These are phyloP conservation scores for Dolichomitus sp. DNA, from an alignment of 2,888 invertebrate genomes.

Conservation along the genomic window DNA sequence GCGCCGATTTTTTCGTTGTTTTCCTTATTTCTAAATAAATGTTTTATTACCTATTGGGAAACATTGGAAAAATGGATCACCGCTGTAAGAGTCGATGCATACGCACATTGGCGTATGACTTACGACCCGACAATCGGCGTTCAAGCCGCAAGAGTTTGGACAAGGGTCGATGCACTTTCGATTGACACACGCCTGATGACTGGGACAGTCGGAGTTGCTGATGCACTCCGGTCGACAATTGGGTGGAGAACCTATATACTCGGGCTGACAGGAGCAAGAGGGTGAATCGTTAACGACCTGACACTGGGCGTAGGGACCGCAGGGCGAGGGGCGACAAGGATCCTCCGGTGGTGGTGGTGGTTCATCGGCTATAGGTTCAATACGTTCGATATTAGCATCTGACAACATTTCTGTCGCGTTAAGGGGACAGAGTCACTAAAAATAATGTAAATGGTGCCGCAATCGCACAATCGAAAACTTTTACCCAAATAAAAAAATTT, in stretches of 20 bases:
- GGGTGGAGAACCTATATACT: slow-evolving; percentile 91
- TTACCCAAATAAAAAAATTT: no score
- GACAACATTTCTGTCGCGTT: neutral
- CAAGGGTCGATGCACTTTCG: slow-evolving; percentile 93
- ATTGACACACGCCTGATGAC: slow-evolving; percentile 91
- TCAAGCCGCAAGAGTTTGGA: slow-evolving; percentile 90
- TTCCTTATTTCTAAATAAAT: neutral
- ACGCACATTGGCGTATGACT: slow-evolving; percentile 92
- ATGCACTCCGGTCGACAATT: slow-evolving; percentile 93
- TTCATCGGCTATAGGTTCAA: slow-evolving; percentile 51
- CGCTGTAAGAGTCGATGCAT: slow-evolving; percentile 87
- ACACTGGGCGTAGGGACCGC: slow-evolving; percentile 89
- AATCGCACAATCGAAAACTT: no score
- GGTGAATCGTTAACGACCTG: slow-evolving; percentile 88
- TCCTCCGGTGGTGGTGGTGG: slow-evolving; percentile 67
- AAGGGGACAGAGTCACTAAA: neutral
- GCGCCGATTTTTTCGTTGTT: neutral
- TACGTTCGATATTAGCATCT: neutral
- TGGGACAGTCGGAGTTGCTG: slow-evolving; percentile 91
- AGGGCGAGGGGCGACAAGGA: slow-evolving; percentile 84
- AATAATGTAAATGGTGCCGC: no score
- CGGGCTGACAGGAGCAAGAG: slow-evolving; percentile 90
- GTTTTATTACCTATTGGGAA: slow-evolving; percentile 87
- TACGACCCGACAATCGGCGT: slow-evolving; percentile 91
- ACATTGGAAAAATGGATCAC: slow-evolving; percentile 89